phyloP scores from a whole-genome alignment of 2,888 invertebrate genomes.

The Zygaena filipendulae region DNA sequence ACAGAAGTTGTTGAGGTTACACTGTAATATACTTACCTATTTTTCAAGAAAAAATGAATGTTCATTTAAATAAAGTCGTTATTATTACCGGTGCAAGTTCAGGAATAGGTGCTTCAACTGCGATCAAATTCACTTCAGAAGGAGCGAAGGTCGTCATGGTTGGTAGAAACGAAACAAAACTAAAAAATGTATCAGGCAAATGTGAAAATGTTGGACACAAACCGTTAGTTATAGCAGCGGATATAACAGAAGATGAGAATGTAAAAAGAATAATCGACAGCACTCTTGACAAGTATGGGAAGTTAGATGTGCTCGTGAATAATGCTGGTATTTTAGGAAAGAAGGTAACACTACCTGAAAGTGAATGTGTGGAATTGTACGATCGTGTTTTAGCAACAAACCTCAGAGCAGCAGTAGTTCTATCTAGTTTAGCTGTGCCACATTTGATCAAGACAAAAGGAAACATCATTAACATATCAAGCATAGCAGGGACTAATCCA shows the following conservation, averaged over 20 bases:
- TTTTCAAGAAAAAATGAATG: too few relatives aligned
- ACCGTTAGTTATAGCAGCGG: slow-evolving; percentile 24
- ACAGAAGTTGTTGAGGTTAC: too few relatives aligned
- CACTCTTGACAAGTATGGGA: slow-evolving; percentile 23
- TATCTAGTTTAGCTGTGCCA: slow-evolving; percentile 76
- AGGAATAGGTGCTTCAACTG: slow-evolving; percentile 75
- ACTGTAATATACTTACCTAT: too few relatives aligned
- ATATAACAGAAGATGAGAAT: slow-evolving; percentile 26
- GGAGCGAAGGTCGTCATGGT: slow-evolving; percentile 70
- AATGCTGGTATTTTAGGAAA: slow-evolving; percentile 33
- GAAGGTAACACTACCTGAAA: too few relatives aligned
- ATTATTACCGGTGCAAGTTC: slow-evolving; percentile 72
- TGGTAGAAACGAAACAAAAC: slow-evolving; percentile 72
- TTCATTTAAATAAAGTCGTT: too few relatives aligned
- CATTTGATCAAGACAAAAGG: slow-evolving; percentile 86
- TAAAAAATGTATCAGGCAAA: slow-evolving; percentile 58
- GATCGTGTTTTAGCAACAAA: too few relatives aligned
- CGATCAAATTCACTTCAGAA: slow-evolving; percentile 68
- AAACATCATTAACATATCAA: slow-evolving; percentile 94
- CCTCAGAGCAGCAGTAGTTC: slow-evolving; percentile 22
- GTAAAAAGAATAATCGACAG: slow-evolving; percentile 20
- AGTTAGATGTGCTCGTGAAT: slow-evolving; percentile 29
- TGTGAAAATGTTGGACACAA: slow-evolving; percentile 17
- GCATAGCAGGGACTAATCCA: slow-evolving; percentile 90
- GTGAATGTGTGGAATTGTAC: too few relatives aligned